Percentiles rank a stretch among this genome's conserved stretches.
These are phyloP conservation scores for Silurus glanis DNA, from an alignment of 2,113 vertebrate species.

Conservation along the genomic window DNA sequence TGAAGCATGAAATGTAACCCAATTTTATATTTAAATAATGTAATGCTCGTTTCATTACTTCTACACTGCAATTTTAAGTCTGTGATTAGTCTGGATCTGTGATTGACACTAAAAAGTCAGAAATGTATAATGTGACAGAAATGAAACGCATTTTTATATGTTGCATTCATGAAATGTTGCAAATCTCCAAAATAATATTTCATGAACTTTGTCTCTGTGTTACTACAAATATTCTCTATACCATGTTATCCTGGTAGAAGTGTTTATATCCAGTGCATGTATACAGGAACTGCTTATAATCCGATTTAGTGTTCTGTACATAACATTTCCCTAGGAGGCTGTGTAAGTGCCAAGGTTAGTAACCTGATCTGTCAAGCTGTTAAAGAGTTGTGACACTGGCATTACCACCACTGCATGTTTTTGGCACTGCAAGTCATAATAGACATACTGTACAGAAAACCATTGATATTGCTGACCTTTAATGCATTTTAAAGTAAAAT, in stretches of 20 bases:
- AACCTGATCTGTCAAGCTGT: neutral
- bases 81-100: neutral
- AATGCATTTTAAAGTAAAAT: neutral
- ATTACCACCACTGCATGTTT: neutral
- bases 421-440: neutral
- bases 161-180: neutral
- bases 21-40: conserved; percentile 12
- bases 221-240: neutral
- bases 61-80: neutral
- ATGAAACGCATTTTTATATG: neutral
- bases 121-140: neutral
- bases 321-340: neutral
- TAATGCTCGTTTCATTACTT: neutral
- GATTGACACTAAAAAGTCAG: neutral
- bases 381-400: conserved; percentile 5
- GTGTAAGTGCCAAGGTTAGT: neutral
- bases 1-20: conserved; percentile 5
- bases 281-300: neutral
- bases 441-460: conserved; percentile 8
- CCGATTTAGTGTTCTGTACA: conserved; percentile 2
- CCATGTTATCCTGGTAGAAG: neutral
- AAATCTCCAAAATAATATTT: neutral
- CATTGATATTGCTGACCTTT: neutral
- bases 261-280: neutral
- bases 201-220: neutral